Base-by-base conservation (phyloP, 2,797 vertebrate genomes). In the Enteromius thamalakanensis region DNA sequence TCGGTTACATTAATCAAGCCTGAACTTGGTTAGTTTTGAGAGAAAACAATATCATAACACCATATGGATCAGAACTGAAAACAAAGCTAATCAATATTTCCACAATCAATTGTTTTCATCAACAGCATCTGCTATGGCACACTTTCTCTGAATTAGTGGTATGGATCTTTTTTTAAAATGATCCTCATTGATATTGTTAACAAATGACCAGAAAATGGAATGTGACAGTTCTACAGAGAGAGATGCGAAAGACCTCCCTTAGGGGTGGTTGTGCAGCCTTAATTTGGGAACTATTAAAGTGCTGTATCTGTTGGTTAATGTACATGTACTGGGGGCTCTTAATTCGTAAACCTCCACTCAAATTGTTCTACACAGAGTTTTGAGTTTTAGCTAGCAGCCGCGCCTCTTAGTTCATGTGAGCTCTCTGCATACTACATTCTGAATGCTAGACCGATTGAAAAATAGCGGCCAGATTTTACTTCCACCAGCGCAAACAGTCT, bases 141-240 rank as follows among this genome's bases (percentile, higher is more conserved):
- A 87, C 84, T 87, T 86, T 87, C 82, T 87, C 78, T 53, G 85
- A 88, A 88, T 86, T 84, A 87, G 85, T 76, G 67, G 62, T 87
- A 88, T 90, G 82, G 86, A 87, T 89, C 87, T 80, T 85, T 87
- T 86, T 81, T 49, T 34, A 42, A 82, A 85, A 87, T 87, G 84
- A 88, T 90, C 82, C 80, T 87, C 82, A 88, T 84, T 80, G 67
- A 79, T 81, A 70, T 80, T 85, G 81, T 77, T 89, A 88, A 90
- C 89, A 88, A 90, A 89, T 86, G 83, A 89, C 86, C 82, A 83
- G 83, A 87, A 90, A 88, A 89, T 86, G 72, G 77, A 79, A 90
- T 88, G 82, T 87, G 87, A 89, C 89, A 88, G 89, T 86, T 87
- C 67, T 34, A 65, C 71, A 78, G 53, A 75, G 72, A 76, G 77